Evolutionary conservation across 2,113 vertebrate species (phyloP).

Genomic region (Atlantisia rogersi): DNA sequence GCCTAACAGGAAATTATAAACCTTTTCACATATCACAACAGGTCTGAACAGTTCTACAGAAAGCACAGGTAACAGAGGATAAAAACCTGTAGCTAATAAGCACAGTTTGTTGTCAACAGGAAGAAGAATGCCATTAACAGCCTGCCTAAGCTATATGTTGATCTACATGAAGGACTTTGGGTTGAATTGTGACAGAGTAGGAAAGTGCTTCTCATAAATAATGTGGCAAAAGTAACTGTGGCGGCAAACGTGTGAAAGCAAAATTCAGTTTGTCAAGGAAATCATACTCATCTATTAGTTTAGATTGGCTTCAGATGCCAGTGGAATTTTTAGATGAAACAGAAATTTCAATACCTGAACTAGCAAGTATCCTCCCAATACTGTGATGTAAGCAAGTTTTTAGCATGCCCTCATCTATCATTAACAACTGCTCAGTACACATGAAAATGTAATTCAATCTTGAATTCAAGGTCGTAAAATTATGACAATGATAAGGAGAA

Average conservation of each 20-base stretch:
- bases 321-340: neutral
- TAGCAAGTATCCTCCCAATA: neutral
- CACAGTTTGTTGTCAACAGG: neutral
- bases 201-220: neutral
- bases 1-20: neutral
- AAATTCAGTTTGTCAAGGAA: neutral
- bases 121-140: neutral
- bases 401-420: neutral
- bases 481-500: neutral
- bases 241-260: neutral
- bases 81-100: neutral
- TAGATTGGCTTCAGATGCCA: neutral
- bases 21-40: neutral
- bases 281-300: neutral
- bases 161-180: neutral
- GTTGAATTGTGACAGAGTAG: neutral
- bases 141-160: neutral
- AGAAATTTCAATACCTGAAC: neutral
- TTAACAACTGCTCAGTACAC: neutral
- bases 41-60: neutral
- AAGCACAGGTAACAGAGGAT: neutral
- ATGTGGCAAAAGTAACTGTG: neutral
- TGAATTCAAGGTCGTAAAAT: neutral
- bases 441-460: neutral
- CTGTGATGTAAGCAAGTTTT: neutral